Evolutionary conservation across 2,888 invertebrate species (phyloP).

Genomic region (Oscheius sp.): DNA sequence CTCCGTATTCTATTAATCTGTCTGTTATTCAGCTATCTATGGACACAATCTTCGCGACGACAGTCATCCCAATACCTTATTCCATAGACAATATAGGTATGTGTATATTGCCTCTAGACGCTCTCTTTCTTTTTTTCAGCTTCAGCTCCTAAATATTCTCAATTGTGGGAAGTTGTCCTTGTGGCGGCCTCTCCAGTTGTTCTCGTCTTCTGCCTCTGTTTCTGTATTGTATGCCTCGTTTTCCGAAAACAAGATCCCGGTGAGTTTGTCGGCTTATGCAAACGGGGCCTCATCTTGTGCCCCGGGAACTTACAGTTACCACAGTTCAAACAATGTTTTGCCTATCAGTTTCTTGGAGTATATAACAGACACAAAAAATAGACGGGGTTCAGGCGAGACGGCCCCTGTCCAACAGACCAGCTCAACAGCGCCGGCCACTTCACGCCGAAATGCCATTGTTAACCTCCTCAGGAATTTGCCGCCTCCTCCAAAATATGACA

Average conservation of each 20-base stretch:
- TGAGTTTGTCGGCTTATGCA: neutral
- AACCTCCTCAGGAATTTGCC: conserved; percentile 50
- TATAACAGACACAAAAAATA: neutral
- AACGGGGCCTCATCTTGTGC: neutral
- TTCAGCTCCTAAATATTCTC: conserved; percentile 13
- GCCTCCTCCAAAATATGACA: conserved; percentile 56
- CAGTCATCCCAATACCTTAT: neutral
- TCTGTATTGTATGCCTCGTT: conserved; percentile 34
- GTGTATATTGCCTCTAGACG: neutral
- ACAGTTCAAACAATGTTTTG: neutral
- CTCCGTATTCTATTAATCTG: neutral
- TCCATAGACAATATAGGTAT: conserved; percentile 20
- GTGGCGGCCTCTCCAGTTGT: conserved; percentile 37
- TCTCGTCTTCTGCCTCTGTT: conserved; percentile 34
- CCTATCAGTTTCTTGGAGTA: neutral
- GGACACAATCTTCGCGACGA: neutral
- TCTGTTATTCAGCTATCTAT: no score
- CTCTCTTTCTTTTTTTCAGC: neutral
- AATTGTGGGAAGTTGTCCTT: conserved; percentile 34
- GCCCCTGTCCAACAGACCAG: no score
- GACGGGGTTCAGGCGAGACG: neutral
- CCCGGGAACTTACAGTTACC: neutral
- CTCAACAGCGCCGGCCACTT: neutral
- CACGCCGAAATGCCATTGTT: conserved; percentile 40
- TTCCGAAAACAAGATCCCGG: conserved; percentile 32